Evolutionary conservation across 2,113 vertebrate genomes (phyloP).

Genomic region (Lophotis ruficrista): DNA sequence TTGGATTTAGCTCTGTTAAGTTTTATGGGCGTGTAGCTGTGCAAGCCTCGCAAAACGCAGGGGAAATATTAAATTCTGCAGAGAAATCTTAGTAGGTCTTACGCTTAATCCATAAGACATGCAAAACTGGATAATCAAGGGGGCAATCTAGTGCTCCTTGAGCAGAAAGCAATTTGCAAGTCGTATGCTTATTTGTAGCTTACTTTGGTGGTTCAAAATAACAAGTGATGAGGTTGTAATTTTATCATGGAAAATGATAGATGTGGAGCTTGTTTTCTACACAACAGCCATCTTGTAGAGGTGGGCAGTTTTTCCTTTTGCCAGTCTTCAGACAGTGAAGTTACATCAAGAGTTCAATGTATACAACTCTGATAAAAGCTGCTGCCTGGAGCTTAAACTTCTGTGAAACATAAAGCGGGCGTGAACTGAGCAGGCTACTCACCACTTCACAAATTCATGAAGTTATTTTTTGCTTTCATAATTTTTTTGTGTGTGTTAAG

Average conservation of each 20-base stretch:
- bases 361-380: neutral
- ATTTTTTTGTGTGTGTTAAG: neutral
- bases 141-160: neutral
- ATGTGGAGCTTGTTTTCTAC: neutral
- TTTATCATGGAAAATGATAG: neutral
- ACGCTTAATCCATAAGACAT: neutral
- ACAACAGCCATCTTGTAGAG: neutral
- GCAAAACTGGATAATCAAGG: constrained; percentile 1
- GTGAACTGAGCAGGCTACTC: neutral
- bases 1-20: constrained; percentile 47
- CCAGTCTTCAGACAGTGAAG: neutral
- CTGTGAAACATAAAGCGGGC: neutral
- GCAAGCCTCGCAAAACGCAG: constrained; percentile 25
- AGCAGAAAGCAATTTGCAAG: neutral
- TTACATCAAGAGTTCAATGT: neutral
- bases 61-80: constrained; percentile 29
- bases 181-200: neutral
- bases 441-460: neutral
- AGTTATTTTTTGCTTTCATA: neutral
- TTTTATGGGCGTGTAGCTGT: constrained; percentile 48
- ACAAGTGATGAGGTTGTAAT: neutral
- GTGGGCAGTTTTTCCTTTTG: neutral
- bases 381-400: neutral
- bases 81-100: neutral
- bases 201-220: neutral